phyloP scores from a whole-genome alignment of 1,140 invertebrate genomes.

The Panagrolaimus sp. region DNA sequence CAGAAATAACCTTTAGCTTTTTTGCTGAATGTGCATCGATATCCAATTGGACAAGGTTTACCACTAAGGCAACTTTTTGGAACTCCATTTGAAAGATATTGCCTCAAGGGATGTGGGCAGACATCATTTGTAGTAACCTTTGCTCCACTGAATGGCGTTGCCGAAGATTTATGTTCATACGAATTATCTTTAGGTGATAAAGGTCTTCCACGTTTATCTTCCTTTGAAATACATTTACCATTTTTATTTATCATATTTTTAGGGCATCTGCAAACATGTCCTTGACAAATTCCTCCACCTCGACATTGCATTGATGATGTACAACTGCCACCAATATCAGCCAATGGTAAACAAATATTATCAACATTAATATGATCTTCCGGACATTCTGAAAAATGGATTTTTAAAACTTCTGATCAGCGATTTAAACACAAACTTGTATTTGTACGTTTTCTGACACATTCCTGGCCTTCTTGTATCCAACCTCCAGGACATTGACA shows the following conservation, averaged over 20 bases:
- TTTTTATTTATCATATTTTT: slow-evolving; percentile 23
- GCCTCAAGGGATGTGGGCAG: slow-evolving; percentile 29
- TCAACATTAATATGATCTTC: background rate
- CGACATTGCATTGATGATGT: slow-evolving; percentile 34
- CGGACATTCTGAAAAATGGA: slow-evolving; percentile 14
- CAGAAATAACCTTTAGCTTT: slow-evolving; percentile 37
- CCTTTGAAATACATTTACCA: slow-evolving; percentile 16
- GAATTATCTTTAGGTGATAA: no score
- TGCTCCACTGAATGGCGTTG: slow-evolving; percentile 15
- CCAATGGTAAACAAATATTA: slow-evolving; percentile 47
- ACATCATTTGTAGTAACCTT: slow-evolving; percentile 27
- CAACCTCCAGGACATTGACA: slow-evolving; percentile 51
- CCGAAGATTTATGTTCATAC: no score
- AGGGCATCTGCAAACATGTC: slow-evolving; percentile 38
- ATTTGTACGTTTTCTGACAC: slow-evolving; percentile 18
- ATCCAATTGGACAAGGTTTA: slow-evolving; percentile 33
- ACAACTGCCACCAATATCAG: slow-evolving; percentile 42
- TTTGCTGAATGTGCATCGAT: slow-evolving; percentile 30
- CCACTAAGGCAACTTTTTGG: slow-evolving; percentile 33
- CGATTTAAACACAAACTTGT: background rate
- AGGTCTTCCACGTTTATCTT: slow-evolving; percentile 15
- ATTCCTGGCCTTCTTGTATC: slow-evolving; percentile 37
- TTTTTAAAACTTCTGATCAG: background rate
- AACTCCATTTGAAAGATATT: slow-evolving; percentile 33
- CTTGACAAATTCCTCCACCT: slow-evolving; percentile 27